A percentile compares a stretch with the other conserved stretches of the same genome.
Conservation (phyloP, 1,140 invertebrate genomes). For the Bombus superbus region DNA sequence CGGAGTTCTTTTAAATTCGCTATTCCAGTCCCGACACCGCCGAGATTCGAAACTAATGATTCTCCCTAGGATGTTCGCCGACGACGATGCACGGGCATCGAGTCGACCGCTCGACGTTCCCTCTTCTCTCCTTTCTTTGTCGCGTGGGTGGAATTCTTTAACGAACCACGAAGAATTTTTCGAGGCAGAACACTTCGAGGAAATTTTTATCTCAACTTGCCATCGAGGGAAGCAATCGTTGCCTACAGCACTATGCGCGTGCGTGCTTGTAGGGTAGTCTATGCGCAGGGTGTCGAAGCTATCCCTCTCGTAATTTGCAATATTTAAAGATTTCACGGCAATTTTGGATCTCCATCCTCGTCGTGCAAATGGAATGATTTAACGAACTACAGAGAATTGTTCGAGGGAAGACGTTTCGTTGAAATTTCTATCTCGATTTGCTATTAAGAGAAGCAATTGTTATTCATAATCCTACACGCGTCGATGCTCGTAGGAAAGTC, state of each 20-base stretch:
- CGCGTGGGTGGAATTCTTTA: conserved; percentile 38
- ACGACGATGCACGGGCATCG: not conserved
- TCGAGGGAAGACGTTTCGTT: not conserved
- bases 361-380: not conserved
- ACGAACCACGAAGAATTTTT: conserved; percentile 35
- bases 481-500: not conserved
- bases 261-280: not conserved
- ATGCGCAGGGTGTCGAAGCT: not conserved
- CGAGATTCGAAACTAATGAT: conserved; percentile 40
- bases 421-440: not conserved
- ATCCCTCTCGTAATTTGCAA: not conserved
- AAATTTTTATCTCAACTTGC: conserved; percentile 34
- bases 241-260: not conserved
- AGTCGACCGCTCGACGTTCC: not conserved
- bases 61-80: not conserved
- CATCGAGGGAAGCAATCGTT: not conserved
- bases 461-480: not conserved
- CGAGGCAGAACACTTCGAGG: conserved; percentile 36
- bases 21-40: conserved; percentile 28
- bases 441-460: not conserved
- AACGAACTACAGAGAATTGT: not conserved
- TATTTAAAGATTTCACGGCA: not conserved
- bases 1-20: conserved; percentile 46
- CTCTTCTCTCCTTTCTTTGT: not conserved
- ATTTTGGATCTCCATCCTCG: not conserved